Conservation (phyloP, 1,140 invertebrate genomes). For the Bombus superbus region DNA sequence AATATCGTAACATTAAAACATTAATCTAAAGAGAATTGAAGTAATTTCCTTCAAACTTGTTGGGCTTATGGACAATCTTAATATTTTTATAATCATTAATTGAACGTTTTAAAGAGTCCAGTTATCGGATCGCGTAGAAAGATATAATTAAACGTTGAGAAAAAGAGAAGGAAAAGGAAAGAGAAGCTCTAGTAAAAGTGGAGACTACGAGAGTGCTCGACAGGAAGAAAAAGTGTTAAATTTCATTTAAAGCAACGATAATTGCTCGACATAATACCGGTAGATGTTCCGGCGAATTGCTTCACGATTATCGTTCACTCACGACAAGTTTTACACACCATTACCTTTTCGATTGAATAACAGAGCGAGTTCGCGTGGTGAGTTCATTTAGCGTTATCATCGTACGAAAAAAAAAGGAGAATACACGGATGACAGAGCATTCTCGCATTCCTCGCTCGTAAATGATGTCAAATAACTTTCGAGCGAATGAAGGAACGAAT, state of each 20-base stretch:
- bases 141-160: neutral
- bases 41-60: no score
- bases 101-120: neutral
- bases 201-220: neutral
- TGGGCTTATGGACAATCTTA: neutral
- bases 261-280: neutral
- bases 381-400: slow-evolving; percentile 58
- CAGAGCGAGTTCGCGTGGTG: slow-evolving; percentile 14
- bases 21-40: neutral
- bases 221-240: neutral
- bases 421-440: neutral
- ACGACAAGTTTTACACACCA: slow-evolving; percentile 25
- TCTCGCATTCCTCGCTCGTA: slow-evolving; percentile 75
- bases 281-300: neutral
- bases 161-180: no score
- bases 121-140: neutral
- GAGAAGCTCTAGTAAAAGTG: neutral
- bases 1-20: neutral
- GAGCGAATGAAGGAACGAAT: slow-evolving; percentile 73
- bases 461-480: slow-evolving; percentile 81
- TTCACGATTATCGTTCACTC: slow-evolving; percentile 14
- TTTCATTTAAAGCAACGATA: neutral
- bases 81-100: no score
- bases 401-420: neutral
- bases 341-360: slow-evolving; percentile 46